Percentiles rank a stretch among this genome's conserved stretches.
These are phyloP conservation scores for Lates calcarifer DNA, from an alignment of 2,113 vertebrate species.

Conservation along the genomic window DNA sequence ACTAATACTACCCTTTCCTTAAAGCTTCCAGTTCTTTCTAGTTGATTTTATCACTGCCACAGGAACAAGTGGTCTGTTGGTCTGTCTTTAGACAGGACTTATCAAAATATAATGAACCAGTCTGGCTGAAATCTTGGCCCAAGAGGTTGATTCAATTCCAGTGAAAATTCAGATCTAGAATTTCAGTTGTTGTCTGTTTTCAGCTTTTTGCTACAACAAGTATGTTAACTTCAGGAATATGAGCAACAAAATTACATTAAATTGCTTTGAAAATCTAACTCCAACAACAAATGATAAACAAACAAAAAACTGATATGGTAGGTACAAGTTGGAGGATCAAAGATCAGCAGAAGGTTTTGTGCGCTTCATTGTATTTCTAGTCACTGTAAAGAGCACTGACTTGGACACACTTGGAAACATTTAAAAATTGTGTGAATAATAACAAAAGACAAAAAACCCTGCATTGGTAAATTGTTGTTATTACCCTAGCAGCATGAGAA, in stretches of 20 bases:
- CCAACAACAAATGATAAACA: too few relatives aligned
- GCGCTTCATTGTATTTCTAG: too few relatives aligned
- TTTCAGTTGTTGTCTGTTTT: not conserved
- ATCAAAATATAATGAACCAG: not conserved
- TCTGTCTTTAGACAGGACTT: not conserved
- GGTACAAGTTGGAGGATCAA: too few relatives aligned
- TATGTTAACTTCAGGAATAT: not conserved
- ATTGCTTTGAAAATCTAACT: too few relatives aligned
- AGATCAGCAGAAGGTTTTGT: too few relatives aligned
- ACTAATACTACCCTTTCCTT: not conserved
- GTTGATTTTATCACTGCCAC: not conserved
- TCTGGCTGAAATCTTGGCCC: not conserved
- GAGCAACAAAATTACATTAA: not conserved
- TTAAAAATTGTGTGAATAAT: not conserved
- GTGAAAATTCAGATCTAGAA: not conserved
- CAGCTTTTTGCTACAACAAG: too few relatives aligned
- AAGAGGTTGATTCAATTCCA: not conserved
- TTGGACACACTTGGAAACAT: not conserved
- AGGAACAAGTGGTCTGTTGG: not conserved
- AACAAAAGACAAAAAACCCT: not conserved
- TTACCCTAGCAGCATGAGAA: not conserved
- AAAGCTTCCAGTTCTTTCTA: not conserved
- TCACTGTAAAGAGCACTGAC: too few relatives aligned
- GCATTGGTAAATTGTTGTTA: not conserved
- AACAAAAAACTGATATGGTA: too few relatives aligned